Percentiles rank a stretch among this genome's conserved stretches.
Evolutionary conservation across 92 coral and sea anemone genomes (phyloP).

Genomic region (Parazoanthus darwini): DNA sequence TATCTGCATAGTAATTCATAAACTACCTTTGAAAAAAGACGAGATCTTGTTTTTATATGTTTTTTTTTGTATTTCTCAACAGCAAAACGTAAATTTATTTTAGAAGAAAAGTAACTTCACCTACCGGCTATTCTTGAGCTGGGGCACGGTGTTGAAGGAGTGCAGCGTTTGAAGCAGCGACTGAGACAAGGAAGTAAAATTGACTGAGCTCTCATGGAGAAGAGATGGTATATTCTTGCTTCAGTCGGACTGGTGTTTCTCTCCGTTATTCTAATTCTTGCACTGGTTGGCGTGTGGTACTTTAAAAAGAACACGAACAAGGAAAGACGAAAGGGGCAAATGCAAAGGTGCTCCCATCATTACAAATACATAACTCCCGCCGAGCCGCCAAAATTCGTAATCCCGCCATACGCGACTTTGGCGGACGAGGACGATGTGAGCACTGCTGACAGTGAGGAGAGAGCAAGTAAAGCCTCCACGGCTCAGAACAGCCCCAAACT

Average conservation of each 20-base stretch:
- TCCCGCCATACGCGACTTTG: conserved; percentile 68
- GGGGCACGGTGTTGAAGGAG: neutral
- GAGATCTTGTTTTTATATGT: neutral
- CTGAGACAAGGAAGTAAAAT: neutral
- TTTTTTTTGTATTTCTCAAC: neutral
- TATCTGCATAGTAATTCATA: neutral
- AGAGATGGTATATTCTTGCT: conserved; percentile 21
- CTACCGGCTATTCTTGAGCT: too few species aligned
- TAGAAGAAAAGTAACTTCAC: neutral
- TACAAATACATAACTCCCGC: conserved; percentile 66
- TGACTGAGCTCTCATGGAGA: neutral
- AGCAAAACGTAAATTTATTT: neutral
- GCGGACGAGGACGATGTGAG: conserved; percentile 65
- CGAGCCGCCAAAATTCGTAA: conserved; percentile 72
- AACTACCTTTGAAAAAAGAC: too few species aligned
- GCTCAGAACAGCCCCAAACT: conserved; percentile 34
- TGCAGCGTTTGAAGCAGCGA: neutral
- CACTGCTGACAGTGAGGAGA: conserved; percentile 48
- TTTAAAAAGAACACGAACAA: conserved; percentile 42
- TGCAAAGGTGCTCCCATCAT: neutral
- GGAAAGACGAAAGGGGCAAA: neutral
- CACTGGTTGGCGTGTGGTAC: conserved; percentile 47
- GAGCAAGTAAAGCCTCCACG: conserved; percentile 20
- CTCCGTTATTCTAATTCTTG: conserved; percentile 49
- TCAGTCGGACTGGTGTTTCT: conserved; percentile 32